Base-by-base conservation (phyloP, 2,797 vertebrate species). In the Melopsittacus undulatus region DNA sequence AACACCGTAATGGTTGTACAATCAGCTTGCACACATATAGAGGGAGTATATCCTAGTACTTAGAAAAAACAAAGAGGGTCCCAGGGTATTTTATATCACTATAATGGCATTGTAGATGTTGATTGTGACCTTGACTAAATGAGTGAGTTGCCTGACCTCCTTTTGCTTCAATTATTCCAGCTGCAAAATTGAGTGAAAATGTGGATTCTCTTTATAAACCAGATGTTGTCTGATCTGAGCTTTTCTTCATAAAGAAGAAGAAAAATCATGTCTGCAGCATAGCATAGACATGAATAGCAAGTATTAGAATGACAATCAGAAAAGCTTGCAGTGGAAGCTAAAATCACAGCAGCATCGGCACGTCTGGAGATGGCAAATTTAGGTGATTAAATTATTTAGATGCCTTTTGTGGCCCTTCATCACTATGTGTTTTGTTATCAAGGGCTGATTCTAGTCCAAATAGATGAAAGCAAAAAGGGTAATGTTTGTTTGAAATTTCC, bases 361-460 rank as follows among this genome's bases (percentile, higher is more conserved):
- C 79, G 52, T 81, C 91, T 95, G 51, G 43, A 94, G 91, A 87
- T 83, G 79, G 69, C 72, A 83, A 86, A 95, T 89, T 89, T 66
- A 96, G 54, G 54, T 46, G 17, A 94, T 90, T 94, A 70, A 87
- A 89, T 96, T 91, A 96, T 90, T 95, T 86, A 68, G 69, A 82
- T 46, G 51, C 30, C 40, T 94, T 67, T 89, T 88, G 30, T 66
- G 54, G 66, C 64, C 52, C 36, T 96, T 93, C 34, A 73, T 89
- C 57, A 30, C n/a, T 66, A 10, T 49, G 30, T 45, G 32, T 83
- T 89, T 92, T 95, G 40, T 73, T 95, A 64, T 63, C 24, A 69
- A 67, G 51, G 23, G 8, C 73, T 69, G 45, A 45, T 76, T 56
- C 79, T 15, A 75, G 38, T 52, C 74, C 82, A 63, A 26, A 54